Evolutionary conservation across 1,140 invertebrate genomes (phyloP).

Genomic region (Coptotermes formosanus): DNA sequence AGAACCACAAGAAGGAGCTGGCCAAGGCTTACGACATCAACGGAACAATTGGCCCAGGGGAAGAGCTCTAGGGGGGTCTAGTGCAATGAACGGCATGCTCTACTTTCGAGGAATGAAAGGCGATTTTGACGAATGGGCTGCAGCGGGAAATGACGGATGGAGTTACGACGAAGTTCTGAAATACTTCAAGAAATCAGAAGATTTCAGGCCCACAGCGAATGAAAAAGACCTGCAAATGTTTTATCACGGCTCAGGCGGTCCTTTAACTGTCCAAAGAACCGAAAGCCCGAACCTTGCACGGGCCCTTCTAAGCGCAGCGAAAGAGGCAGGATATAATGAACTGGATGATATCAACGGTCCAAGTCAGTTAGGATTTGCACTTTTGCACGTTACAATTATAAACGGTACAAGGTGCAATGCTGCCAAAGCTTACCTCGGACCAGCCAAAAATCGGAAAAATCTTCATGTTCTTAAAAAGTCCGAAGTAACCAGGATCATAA

Average conservation of each 20-base stretch:
- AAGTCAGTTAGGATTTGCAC: conserved; percentile 43
- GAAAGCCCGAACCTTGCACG: conserved; percentile 30
- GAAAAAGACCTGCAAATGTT: conserved; percentile 37
- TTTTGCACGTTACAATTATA: conserved; percentile 56
- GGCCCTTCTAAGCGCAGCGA: conserved; percentile 49
- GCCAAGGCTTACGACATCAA: not conserved
- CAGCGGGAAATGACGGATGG: conserved; percentile 51
- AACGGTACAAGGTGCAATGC: conserved; percentile 62
- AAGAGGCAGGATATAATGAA: conserved; percentile 49
- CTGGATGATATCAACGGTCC: conserved; percentile 47
- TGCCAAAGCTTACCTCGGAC: conserved; percentile 58
- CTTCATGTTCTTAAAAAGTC: conserved; percentile 52
- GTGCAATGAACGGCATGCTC: conserved; percentile 62
- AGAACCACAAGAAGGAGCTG: conserved; percentile 41
- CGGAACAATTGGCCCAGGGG: too few species aligned
- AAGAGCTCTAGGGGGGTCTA: conserved; percentile 53
- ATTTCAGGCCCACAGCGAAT: conserved; percentile 14
- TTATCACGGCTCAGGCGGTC: conserved; percentile 51
- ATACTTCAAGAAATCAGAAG: conserved; percentile 49
- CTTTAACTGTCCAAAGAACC: conserved; percentile 50
- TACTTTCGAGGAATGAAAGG: conserved; percentile 58
- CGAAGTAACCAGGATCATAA: conserved; percentile 45
- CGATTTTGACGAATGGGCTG: conserved; percentile 60
- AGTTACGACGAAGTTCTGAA: conserved; percentile 52
- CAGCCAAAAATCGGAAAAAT: conserved; percentile 55